Evolutionary conservation across 2,888 invertebrate genomes (phyloP).

Genomic region (Andrena bucephala): DNA sequence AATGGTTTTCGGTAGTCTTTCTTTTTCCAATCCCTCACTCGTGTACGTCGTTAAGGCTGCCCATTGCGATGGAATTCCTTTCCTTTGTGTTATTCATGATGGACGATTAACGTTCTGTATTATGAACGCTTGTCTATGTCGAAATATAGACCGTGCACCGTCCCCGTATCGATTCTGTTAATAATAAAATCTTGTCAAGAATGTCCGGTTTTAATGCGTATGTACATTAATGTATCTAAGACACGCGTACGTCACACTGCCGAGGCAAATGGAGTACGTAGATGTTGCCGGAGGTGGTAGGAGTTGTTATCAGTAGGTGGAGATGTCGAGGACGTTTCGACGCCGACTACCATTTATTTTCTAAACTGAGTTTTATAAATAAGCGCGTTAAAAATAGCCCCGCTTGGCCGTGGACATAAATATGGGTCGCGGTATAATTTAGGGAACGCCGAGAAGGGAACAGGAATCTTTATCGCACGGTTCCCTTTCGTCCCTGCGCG

Average conservation of each 20-base stretch:
- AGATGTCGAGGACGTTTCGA: no score
- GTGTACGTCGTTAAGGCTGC: not conserved
- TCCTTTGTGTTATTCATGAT: no score
- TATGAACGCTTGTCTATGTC: no score
- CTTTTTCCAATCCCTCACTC: not conserved
- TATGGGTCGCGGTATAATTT: conserved; percentile 28
- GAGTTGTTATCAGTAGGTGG: no score
- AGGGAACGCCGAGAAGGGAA: conserved; percentile 49
- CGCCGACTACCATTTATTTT: no score
- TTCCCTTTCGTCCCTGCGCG: conserved; percentile 58
- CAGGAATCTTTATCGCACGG: conserved; percentile 61
- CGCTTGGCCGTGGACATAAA: conserved; percentile 46
- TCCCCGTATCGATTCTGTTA: not conserved
- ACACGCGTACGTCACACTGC: not conserved
- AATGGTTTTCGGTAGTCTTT: conserved; percentile 3
- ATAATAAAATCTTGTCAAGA: conserved; percentile 11
- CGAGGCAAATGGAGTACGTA: no score
- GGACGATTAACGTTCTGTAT: no score
- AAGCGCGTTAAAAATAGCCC: conserved; percentile 31
- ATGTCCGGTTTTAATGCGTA: no score
- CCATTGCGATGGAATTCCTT: not conserved
- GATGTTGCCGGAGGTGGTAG: no score
- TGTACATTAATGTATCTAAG: not conserved
- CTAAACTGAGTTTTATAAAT: conserved; percentile 22
- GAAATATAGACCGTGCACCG: no score